phyloP scores from a whole-genome alignment of 1,140 invertebrate species.

The Drosophila ficusphila region DNA sequence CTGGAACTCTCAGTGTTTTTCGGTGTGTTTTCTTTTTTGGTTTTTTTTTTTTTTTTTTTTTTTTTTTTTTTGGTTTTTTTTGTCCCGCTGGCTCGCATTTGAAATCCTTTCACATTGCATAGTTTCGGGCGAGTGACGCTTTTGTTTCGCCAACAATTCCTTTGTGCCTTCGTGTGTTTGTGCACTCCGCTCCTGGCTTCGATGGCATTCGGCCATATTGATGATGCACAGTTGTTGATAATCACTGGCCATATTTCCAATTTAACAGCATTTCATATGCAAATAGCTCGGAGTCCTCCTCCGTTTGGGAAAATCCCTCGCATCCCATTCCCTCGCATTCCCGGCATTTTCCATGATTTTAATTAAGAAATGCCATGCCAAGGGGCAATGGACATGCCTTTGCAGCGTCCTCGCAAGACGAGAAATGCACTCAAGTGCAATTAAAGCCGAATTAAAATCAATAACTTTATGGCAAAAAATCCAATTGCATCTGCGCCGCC shows the following conservation, averaged over 20 bases:
- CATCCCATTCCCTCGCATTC: slow-evolving; percentile 13
- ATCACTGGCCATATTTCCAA: slow-evolving; percentile 59
- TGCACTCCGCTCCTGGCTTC: neutral
- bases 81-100: slow-evolving; percentile 17
- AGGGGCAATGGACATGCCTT: slow-evolving; percentile 30
- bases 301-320: neutral
- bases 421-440: slow-evolving; percentile 73
- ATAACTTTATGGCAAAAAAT: slow-evolving; percentile 64
- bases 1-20: slow-evolving; percentile 19
- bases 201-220: slow-evolving; percentile 33
- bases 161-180: slow-evolving; percentile 9
- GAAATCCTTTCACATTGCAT: slow-evolving; percentile 59
- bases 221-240: slow-evolving; percentile 54
- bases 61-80: slow-evolving; percentile 27
- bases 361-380: slow-evolving; percentile 73
- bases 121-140: slow-evolving; percentile 34
- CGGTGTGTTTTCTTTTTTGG: no score
- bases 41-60: no score
- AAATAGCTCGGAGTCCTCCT: slow-evolving; percentile 35
- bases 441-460: slow-evolving; percentile 80
- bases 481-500: slow-evolving; percentile 5
- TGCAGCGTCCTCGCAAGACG: slow-evolving; percentile 29
- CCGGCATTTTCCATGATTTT: slow-evolving; percentile 62
- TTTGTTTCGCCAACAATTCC: slow-evolving; percentile 31
- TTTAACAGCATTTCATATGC: slow-evolving; percentile 53